Conservation (phyloP, 2,113 vertebrate species). For the Coryphaenoides rupestris region DNA sequence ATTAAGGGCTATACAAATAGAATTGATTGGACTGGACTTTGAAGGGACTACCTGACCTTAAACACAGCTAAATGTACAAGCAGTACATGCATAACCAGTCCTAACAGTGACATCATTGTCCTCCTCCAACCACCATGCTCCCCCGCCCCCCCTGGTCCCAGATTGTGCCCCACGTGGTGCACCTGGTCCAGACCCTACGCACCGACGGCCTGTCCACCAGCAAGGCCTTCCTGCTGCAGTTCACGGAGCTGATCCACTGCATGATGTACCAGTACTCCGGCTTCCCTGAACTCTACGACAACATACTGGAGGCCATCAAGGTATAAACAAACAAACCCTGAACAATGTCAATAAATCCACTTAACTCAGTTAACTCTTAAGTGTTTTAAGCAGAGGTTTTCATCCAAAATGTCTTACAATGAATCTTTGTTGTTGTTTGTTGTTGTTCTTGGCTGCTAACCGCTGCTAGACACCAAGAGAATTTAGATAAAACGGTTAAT, state of each 20-base stretch:
- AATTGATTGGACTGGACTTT: too few species aligned
- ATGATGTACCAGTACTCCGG: constrained; percentile 99
- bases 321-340: constrained; percentile 61
- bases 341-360: too few species aligned
- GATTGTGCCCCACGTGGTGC: constrained; percentile 88
- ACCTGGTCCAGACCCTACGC: constrained; percentile 83
- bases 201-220: constrained; percentile 85
- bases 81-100: neutral
- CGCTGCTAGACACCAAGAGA: too few species aligned
- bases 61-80: too few species aligned
- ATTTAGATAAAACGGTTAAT: too few species aligned
- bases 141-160: constrained; percentile 41
- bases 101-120: neutral
- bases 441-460: too few species aligned
- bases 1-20: too few species aligned
- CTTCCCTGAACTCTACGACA: constrained; percentile 97
- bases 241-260: constrained; percentile 90
- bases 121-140: neutral
- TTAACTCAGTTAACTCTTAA: too few species aligned
- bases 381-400: too few species aligned
- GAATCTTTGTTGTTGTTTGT: too few species aligned
- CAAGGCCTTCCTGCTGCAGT: constrained; percentile 84
- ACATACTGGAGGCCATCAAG: constrained; percentile 91
- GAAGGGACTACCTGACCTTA: too few species aligned
- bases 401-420: too few species aligned